Evolutionary conservation across 2,888 invertebrate genomes (phyloP).

Genomic region (Pollenia amentaria): DNA sequence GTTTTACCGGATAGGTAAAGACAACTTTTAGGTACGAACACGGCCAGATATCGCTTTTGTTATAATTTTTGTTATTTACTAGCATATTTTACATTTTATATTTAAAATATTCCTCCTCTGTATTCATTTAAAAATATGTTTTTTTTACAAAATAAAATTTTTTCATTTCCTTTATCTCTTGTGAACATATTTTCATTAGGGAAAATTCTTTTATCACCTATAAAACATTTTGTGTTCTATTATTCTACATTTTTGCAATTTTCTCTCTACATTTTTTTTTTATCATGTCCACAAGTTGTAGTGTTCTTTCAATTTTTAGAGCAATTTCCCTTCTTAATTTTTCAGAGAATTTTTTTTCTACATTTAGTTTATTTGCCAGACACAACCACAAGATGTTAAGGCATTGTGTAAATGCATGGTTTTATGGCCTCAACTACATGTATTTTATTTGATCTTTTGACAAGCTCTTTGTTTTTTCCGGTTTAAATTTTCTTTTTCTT

Average conservation of each 20-base stretch:
- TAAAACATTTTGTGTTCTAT: slow-evolving; percentile 56
- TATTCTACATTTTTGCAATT: slow-evolving; percentile 12
- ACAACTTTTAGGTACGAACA: too few species aligned
- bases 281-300: slow-evolving; percentile 63
- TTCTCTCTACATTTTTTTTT: slow-evolving; percentile 50
- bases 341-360: background rate
- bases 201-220: slow-evolving; percentile 68
- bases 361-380: slow-evolving; percentile 56
- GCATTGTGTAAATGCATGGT: slow-evolving; percentile 63
- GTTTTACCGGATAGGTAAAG: too few species aligned
- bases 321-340: background rate
- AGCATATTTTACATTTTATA: too few species aligned
- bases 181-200: slow-evolving; percentile 62
- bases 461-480: slow-evolving; percentile 62
- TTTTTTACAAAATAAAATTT: background rate
- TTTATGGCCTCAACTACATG: slow-evolving; percentile 63
- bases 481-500: slow-evolving; percentile 43
- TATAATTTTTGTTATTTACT: too few species aligned
- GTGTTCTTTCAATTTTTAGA: background rate
- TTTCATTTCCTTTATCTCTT: background rate
- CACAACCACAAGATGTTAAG: slow-evolving; percentile 64
- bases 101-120: too few species aligned
- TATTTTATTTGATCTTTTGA: slow-evolving; percentile 71
- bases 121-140: background rate
- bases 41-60: too few species aligned